phyloP scores from a whole-genome alignment of 2,113 vertebrate species.

The Manacus vitellinus region DNA sequence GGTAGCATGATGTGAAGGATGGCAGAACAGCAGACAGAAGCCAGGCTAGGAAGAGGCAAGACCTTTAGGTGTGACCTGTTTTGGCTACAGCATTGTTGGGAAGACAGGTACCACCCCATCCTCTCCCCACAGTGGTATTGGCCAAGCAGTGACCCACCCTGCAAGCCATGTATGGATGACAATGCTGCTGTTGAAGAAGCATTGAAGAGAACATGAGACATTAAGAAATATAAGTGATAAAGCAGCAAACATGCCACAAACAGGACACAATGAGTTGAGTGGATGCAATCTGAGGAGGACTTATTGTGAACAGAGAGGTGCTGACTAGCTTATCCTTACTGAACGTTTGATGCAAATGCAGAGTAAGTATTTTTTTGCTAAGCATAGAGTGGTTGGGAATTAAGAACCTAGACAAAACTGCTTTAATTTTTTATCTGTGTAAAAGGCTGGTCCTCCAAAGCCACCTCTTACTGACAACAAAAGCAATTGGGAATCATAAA shows the following conservation, averaged over 20 bases:
- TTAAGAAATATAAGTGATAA: background rate
- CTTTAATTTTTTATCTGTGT: background rate
- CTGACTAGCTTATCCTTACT: background rate
- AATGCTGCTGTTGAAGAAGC: background rate
- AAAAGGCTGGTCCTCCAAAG: background rate
- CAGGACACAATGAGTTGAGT: background rate
- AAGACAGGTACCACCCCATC: background rate
- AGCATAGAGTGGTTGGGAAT: background rate
- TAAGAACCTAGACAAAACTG: background rate
- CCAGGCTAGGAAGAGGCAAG: background rate
- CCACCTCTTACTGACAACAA: background rate
- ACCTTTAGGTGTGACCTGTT: background rate
- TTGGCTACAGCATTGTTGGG: background rate
- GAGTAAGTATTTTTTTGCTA: background rate
- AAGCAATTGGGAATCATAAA: background rate
- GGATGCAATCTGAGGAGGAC: background rate
- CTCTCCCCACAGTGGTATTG: background rate
- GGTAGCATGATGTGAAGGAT: background rate
- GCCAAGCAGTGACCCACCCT: background rate
- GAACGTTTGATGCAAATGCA: background rate
- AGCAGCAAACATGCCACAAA: background rate
- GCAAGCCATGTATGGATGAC: rapidly evolving
- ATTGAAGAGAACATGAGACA: background rate
- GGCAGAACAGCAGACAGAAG: background rate
- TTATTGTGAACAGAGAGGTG: background rate